Conservation (phyloP, 2,888 invertebrate species). For the Scaptodrosophila latifasciaeformis region DNA sequence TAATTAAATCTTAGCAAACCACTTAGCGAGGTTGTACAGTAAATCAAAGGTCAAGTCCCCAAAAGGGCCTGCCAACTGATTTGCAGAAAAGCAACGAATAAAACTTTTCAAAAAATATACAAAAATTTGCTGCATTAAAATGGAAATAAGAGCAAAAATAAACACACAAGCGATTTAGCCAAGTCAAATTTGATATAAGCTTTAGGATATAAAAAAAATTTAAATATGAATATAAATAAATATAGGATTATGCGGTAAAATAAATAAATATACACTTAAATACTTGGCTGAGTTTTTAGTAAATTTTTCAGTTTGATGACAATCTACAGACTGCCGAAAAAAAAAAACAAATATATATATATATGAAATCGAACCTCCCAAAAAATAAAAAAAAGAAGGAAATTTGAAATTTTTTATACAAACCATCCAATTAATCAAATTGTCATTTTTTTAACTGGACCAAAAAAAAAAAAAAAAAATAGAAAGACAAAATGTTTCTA, state of each 20-base stretch:
- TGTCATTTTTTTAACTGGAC: constrained; percentile 50
- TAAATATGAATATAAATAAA: constrained; percentile 13
- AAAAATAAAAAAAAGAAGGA: constrained; percentile 15
- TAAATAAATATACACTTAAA: too few species aligned
- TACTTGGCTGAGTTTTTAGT: not conserved
- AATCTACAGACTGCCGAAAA: constrained; percentile 59
- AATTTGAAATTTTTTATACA: not conserved
- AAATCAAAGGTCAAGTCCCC: constrained; percentile 14
- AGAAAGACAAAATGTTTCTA: not conserved
- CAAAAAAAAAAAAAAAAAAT: constrained; percentile 29
- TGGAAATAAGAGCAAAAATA: not conserved
- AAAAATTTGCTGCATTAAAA: not conserved
- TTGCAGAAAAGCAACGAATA: constrained; percentile 1
- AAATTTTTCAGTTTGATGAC: constrained; percentile 47
- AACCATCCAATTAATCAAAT: too few species aligned
- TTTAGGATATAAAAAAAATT: constrained; percentile 46
- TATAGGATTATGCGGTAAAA: too few species aligned
- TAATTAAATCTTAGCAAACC: constrained; percentile 67
- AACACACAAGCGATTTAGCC: constrained; percentile 37
- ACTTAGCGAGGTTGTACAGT: constrained; percentile 49
- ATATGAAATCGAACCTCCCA: not conserved
- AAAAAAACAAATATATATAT: not conserved
- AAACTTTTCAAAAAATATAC: too few species aligned
- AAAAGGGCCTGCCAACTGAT: constrained; percentile 20
- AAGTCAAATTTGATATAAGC: constrained; percentile 58